A percentile compares a stretch with the other conserved stretches of the same genome.
phyloP scores from a whole-genome alignment of 2,113 vertebrate species.

The Petrocephalus microphthalmus region DNA sequence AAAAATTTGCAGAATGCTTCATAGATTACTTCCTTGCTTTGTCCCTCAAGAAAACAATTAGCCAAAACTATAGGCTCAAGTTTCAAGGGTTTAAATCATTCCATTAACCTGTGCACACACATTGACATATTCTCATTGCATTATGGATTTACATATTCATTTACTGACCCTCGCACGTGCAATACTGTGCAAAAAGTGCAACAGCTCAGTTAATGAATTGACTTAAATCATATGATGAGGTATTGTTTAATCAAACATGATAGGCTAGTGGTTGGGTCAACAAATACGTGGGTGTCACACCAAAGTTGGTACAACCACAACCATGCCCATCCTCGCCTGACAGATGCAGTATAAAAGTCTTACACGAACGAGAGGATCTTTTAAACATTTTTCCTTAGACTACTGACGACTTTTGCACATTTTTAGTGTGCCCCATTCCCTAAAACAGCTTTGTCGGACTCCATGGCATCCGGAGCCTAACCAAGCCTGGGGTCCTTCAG shows the following conservation, averaged over 20 bases:
- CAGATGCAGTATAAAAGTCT: not conserved
- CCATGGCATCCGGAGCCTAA: not conserved
- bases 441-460: not conserved
- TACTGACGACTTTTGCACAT: not conserved
- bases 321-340: not conserved
- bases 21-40: constrained; percentile 60
- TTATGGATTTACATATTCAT: not conserved
- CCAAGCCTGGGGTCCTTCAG: no score
- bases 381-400: not conserved
- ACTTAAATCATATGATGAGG: not conserved
- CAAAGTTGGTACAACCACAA: not conserved
- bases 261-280: not conserved
- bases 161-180: not conserved
- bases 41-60: constrained; percentile 59
- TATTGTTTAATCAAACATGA: not conserved
- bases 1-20: constrained; percentile 60
- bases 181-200: not conserved
- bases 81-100: not conserved
- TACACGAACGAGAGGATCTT: not conserved
- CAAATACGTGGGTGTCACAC: not conserved
- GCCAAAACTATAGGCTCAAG: constrained; percentile 65
- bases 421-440: not conserved
- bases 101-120: not conserved
- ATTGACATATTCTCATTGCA: not conserved
- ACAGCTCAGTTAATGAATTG: not conserved